Conservation (phyloP, 2,888 invertebrate species). For the Cenopis cana region DNA sequence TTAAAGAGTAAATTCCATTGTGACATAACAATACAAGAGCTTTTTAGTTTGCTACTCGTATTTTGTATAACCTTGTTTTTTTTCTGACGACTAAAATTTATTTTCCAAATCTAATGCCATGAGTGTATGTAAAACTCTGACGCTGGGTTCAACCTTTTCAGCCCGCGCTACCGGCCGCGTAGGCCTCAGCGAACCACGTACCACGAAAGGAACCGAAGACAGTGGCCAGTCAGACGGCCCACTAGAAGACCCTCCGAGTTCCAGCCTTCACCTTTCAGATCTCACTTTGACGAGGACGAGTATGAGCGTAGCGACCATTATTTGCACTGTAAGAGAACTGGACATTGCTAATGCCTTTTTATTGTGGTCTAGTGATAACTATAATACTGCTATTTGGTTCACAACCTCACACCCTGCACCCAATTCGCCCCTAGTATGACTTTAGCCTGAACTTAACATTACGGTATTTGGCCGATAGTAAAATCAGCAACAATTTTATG, state of each 20-base stretch:
- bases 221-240: constrained; percentile 64
- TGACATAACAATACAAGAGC: too few species aligned
- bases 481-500: too few species aligned
- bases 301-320: constrained; percentile 61
- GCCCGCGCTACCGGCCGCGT: constrained; percentile 63
- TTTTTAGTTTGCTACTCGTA: too few species aligned
- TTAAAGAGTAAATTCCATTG: too few species aligned
- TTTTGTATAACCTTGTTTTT: too few species aligned
- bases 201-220: constrained; percentile 68
- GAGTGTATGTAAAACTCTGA: not conserved
- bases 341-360: constrained; percentile 60
- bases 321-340: constrained; percentile 66
- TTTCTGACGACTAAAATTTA: too few species aligned
- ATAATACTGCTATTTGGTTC: not conserved
- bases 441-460: not conserved
- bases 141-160: constrained; percentile 49
- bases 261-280: constrained; percentile 49
- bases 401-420: too few species aligned
- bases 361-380: not conserved
- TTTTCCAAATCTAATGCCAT: too few species aligned
- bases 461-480: too few species aligned
- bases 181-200: constrained; percentile 68
- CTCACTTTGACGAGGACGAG: constrained; percentile 61
- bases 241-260: constrained; percentile 49
- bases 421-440: not conserved